phyloP scores from a whole-genome alignment of 2,113 vertebrate genomes.

The Megaleporinus macrocephalus region DNA sequence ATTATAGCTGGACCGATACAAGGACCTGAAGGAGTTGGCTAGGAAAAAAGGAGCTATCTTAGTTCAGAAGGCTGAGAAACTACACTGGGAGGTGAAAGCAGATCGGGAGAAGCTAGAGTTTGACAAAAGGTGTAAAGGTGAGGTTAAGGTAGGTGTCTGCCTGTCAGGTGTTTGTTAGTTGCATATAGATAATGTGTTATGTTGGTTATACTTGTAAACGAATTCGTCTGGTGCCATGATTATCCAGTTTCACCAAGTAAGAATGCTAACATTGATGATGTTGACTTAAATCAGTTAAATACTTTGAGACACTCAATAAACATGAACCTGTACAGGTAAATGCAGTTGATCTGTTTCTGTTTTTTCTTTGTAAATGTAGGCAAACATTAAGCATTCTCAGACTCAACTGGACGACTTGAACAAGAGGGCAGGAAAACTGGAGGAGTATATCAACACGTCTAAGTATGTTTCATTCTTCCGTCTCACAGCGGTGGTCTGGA shows the following conservation, averaged over 20 bases:
- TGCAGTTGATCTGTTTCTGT: background rate
- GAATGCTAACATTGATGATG: too few relatives aligned
- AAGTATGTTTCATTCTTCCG: slow-evolving; percentile 73
- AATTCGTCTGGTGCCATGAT: too few relatives aligned
- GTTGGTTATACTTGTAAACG: too few relatives aligned
- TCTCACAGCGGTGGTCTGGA: too few relatives aligned
- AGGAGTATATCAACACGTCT: slow-evolving; percentile 85
- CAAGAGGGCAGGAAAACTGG: slow-evolving; percentile 82
- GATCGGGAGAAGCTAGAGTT: slow-evolving; percentile 84
- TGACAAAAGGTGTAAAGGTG: slow-evolving; percentile 81
- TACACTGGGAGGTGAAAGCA: slow-evolving; percentile 84
- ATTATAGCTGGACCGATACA: slow-evolving; percentile 83
- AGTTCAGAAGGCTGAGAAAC: slow-evolving; percentile 84
- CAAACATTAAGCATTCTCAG: slow-evolving; percentile 78
- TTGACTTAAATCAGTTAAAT: too few relatives aligned
- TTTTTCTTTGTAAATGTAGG: slow-evolving; percentile 69
- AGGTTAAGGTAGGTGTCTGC: slow-evolving; percentile 79
- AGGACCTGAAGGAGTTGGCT: slow-evolving; percentile 84
- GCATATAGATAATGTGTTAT: background rate
- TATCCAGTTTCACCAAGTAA: too few relatives aligned
- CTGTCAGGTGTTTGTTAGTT: background rate
- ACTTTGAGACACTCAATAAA: too few relatives aligned
- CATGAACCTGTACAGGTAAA: too few relatives aligned
- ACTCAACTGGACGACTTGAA: slow-evolving; percentile 83
- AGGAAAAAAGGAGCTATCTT: slow-evolving; percentile 81